A percentile compares a stretch with the other conserved stretches of the same genome.
Evolutionary conservation across 2,113 vertebrate genomes (phyloP).

Genomic region (Lophochroa leadbeateri): DNA sequence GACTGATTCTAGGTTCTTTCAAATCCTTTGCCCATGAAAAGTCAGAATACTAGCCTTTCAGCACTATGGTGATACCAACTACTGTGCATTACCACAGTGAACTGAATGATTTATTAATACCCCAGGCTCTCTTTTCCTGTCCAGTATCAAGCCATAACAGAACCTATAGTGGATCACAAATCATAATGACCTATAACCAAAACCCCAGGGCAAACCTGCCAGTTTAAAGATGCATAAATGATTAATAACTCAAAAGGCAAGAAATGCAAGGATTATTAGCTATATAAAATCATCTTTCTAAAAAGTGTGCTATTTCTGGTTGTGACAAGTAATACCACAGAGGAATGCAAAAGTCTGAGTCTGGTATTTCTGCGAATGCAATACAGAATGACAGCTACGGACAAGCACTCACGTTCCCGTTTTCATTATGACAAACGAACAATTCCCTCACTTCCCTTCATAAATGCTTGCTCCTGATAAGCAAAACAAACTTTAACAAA

Average conservation of each 20-base stretch:
- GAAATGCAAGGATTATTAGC: background rate
- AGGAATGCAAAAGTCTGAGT: background rate
- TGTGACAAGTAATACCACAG: background rate
- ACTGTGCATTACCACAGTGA: background rate
- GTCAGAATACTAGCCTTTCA: background rate
- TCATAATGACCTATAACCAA: constrained; percentile 17
- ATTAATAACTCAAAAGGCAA: background rate
- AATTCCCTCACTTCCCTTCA: background rate
- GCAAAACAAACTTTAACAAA: background rate
- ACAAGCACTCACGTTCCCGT: background rate
- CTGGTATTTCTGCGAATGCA: background rate
- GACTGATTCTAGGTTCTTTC: background rate
- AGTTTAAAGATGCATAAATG: background rate
- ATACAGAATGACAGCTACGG: background rate
- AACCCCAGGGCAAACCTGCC: background rate
- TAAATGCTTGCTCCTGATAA: background rate
- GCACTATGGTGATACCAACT: background rate
- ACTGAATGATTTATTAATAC: constrained; percentile 36
- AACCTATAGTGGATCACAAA: background rate
- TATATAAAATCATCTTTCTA: background rate
- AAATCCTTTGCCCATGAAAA: background rate
- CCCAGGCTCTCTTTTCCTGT: background rate
- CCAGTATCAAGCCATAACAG: background rate
- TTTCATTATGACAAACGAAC: background rate
- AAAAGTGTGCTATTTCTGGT: background rate